Evolutionary conservation across 2,797 vertebrate genomes (phyloP).

Genomic region (Gymnopithys bicolor): DNA sequence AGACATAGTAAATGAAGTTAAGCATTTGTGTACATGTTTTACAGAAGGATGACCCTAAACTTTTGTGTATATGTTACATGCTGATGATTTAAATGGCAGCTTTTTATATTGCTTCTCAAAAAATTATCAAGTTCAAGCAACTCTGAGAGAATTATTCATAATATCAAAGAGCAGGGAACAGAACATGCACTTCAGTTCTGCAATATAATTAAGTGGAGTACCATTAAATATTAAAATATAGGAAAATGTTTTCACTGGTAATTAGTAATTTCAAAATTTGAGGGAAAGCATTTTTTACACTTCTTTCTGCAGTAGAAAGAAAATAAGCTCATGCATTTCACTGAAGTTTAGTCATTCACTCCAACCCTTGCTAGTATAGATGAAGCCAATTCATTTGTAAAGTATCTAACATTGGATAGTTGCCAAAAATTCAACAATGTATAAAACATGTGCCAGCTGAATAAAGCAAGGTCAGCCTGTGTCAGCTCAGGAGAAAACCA

Average conservation of each 20-base stretch:
- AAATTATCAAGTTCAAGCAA: not conserved
- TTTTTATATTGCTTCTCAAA: slow-evolving; percentile 15
- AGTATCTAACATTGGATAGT: not conserved
- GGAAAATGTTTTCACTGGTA: slow-evolving; percentile 55
- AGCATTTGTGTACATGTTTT: not conserved
- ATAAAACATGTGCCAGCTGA: not conserved
- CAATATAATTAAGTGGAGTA: slow-evolving; percentile 33
- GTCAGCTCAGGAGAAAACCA: slow-evolving; percentile 33
- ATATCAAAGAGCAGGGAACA: slow-evolving; percentile 8
- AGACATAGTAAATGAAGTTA: not conserved
- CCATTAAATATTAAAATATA: slow-evolving; percentile 52
- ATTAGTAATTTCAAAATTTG: slow-evolving; percentile 32
- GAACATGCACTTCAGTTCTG: not conserved
- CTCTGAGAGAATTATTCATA: slow-evolving; percentile 36
- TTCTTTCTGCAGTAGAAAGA: not conserved
- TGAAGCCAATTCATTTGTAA: slow-evolving; percentile 6
- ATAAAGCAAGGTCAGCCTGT: slow-evolving; percentile 59
- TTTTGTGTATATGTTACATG: not conserved
- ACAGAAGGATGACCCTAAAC: not conserved
- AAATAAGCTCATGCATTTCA: not conserved
- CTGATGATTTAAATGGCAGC: not conserved
- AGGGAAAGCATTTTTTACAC: not conserved
- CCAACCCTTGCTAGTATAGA: not conserved
- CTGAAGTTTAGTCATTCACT: not conserved
- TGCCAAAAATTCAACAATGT: slow-evolving; percentile 29